These are phyloP conservation scores for Anniella stebbinsi DNA, from an alignment of 2,797 vertebrate genomes.

Conservation along the genomic window DNA sequence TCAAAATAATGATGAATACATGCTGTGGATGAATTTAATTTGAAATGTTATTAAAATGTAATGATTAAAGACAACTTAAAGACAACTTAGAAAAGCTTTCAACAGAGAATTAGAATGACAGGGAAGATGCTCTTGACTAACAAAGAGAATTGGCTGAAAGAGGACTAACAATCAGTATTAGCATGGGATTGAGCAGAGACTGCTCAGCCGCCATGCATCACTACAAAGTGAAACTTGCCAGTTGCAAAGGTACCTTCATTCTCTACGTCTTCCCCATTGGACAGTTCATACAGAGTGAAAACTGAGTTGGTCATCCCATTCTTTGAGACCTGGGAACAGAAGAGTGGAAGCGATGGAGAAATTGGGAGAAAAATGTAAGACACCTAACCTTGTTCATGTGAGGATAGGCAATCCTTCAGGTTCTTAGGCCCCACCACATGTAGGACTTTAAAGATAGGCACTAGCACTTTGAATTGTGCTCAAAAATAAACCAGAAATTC, in stretches of 20 bases:
- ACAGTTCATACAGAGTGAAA: constrained; percentile 94
- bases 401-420: background rate
- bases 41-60: background rate
- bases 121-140: background rate
- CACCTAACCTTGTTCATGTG: accelerated
- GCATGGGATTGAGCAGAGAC: background rate
- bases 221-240: accelerated
- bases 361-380: background rate
- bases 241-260: constrained; percentile 85
- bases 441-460: background rate
- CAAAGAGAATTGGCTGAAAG: background rate
- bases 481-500: background rate
- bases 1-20: background rate
- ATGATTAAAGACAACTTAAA: background rate
- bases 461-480: background rate
- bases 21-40: background rate
- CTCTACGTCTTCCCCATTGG: constrained; percentile 92
- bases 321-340: constrained; percentile 85
- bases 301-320: constrained; percentile 94
- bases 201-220: background rate
- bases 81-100: background rate
- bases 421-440: too few relatives aligned
- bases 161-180: background rate
- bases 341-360: background rate
- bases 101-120: background rate